Percentiles rank a stretch among this genome's conserved stretches.
These are phyloP conservation scores for Limulus polyphemus DNA, from an alignment of 2,888 invertebrate genomes.

Conservation along the genomic window DNA sequence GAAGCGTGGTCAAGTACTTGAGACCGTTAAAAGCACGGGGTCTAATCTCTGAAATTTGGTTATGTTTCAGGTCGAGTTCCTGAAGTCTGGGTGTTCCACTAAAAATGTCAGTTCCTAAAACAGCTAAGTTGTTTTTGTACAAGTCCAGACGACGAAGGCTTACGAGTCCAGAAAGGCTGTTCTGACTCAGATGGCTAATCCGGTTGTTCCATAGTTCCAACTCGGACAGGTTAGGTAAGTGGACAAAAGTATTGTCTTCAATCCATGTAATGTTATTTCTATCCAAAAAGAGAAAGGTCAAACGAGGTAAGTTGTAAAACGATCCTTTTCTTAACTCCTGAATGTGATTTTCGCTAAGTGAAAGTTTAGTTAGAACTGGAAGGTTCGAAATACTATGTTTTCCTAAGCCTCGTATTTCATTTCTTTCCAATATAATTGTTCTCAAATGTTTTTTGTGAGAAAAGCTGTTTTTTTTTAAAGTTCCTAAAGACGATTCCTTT, in stretches of 20 bases:
- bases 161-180: conserved; percentile 13
- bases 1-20: conserved; percentile 7
- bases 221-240: conserved; percentile 14
- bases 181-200: conserved; percentile 13
- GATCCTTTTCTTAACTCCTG: conserved; percentile 8
- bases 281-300: conserved; percentile 11
- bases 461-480: conserved; percentile 4
- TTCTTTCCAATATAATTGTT: conserved; percentile 9
- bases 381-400: conserved; percentile 8
- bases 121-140: conserved; percentile 13
- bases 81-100: conserved; percentile 8
- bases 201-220: conserved; percentile 14
- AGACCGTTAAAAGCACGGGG: conserved; percentile 12
- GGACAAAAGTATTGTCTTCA: conserved; percentile 13
- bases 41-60: conserved; percentile 9
- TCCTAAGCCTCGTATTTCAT: conserved; percentile 10
- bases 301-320: conserved; percentile 4
- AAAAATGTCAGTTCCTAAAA: conserved; percentile 15
- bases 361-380: conserved; percentile 12
- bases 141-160: conserved; percentile 13
- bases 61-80: conserved; percentile 15
- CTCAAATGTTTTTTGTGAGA: conserved; percentile 7
- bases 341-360: conserved; percentile 9
- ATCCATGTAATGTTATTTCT: conserved; percentile 15
- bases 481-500: conserved; percentile 9